phyloP scores from a whole-genome alignment of 2,888 invertebrate genomes.

The Antheraea yamamai region DNA sequence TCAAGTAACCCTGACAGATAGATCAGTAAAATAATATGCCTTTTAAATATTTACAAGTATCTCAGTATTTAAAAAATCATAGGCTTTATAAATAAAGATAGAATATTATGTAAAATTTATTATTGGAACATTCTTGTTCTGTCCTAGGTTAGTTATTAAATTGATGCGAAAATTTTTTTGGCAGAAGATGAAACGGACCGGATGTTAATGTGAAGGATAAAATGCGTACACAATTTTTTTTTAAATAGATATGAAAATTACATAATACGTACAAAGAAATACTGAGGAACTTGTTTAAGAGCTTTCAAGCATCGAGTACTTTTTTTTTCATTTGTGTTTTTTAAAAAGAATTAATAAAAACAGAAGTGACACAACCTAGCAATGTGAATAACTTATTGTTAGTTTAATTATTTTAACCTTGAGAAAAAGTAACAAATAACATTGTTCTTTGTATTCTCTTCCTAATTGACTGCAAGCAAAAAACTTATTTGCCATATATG shows the following conservation, averaged over 20 bases:
- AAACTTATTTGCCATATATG: too few species aligned
- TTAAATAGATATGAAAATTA: neutral
- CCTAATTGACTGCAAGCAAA: too few species aligned
- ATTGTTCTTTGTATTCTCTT: neutral
- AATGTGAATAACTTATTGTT: neutral
- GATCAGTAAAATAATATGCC: slow-evolving; percentile 15
- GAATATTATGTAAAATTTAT: neutral
- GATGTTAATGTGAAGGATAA: slow-evolving; percentile 1
- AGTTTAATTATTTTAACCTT: neutral
- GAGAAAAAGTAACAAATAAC: neutral
- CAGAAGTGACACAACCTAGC: neutral
- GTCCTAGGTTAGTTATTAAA: neutral
- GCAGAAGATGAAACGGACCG: neutral
- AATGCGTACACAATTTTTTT: neutral
- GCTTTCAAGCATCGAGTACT: neutral
- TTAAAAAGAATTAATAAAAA: neutral
- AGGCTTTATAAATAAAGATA: neutral
- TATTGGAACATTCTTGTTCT: neutral
- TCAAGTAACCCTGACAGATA: slow-evolving; percentile 57
- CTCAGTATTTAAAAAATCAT: neutral
- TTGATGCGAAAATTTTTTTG: neutral
- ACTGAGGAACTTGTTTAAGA: neutral
- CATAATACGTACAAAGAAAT: neutral
- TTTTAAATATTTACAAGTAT: neutral
- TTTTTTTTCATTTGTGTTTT: too few species aligned